A percentile compares a stretch with the other conserved stretches of the same genome.
Conservation (phyloP, 1,140 invertebrate genomes). For the Calliopsis andreniformis region DNA sequence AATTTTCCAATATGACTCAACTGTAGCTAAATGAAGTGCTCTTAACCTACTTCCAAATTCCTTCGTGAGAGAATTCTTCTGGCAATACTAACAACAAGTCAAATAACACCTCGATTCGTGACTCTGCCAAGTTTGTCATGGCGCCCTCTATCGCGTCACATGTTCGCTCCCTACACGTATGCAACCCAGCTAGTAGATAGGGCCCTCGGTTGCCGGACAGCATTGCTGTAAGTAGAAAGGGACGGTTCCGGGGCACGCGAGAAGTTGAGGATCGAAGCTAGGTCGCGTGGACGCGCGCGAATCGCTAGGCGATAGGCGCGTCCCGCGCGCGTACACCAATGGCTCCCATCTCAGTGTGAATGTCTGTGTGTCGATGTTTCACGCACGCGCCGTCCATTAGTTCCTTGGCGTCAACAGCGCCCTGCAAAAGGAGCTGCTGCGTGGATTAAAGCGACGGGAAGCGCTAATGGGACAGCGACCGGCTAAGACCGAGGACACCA, state of each 20-base stretch:
- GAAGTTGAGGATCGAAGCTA: background rate
- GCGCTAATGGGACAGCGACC: constrained; percentile 39
- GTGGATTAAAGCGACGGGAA: constrained; percentile 82
- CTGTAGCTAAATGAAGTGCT: too few relatives aligned
- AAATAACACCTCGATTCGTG: too few relatives aligned
- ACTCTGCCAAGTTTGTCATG: too few relatives aligned
- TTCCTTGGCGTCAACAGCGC: constrained; percentile 78
- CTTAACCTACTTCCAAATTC: too few relatives aligned
- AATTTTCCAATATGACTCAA: too few relatives aligned
- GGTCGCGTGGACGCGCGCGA: constrained; percentile 9
- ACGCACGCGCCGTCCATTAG: constrained; percentile 72
- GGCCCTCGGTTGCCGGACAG: too few relatives aligned
- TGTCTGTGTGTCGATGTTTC: constrained; percentile 71
- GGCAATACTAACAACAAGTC: too few relatives aligned
- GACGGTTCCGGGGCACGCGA: background rate
- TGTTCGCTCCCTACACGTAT: too few relatives aligned
- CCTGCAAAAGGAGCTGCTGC: constrained; percentile 83
- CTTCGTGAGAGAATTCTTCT: too few relatives aligned
- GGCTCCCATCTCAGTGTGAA: constrained; percentile 52
- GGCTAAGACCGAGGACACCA: constrained; percentile 6
- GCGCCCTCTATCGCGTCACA: too few relatives aligned
- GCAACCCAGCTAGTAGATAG: too few relatives aligned
- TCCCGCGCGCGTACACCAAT: constrained; percentile 24
- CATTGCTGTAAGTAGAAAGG: background rate
- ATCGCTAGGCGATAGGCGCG: constrained; percentile 40